Base-by-base conservation (phyloP, 37 sponge, comb jelly and placozoan genomes). In the Petrosia ficiformis region DNA sequence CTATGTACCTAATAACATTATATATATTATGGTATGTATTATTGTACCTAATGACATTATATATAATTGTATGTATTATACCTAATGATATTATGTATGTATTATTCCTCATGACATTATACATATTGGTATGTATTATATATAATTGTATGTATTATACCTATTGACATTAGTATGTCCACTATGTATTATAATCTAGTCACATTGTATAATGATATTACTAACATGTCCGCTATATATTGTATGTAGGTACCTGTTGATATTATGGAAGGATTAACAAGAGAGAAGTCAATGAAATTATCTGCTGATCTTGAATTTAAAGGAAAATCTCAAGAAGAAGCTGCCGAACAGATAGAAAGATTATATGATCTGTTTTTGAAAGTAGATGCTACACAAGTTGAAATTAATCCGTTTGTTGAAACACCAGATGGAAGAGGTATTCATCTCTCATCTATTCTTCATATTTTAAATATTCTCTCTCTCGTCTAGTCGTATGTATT, bases 351-450 rank as follows among this genome's bases (percentile, higher is more conserved):
- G 57, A 83, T 97, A 48, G 88, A 77, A 69, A 43, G 76, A 19
- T 76, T 97, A 34, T 97, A 94, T 81, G 42, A 89, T 22, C 56
- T 97, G 72, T 97, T 97, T 60, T 16, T 77, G 11, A 79, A 79
- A 10, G 90, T 92, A 41, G 95, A 97, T 80, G 99, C 99, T 22
- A 92, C 95, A 31, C 99, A 97, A 81, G 90, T 97, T 31, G 99
- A 97, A 52, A 94, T 97, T 26, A 97, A 97, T 44, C 99, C 99
- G n/a, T 81, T 97, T 42, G 99, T 90, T 60, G 87, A 92, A 72
- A 97, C 93, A 5, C 74, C 82, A 31, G 84, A 92, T 39, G 82
- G 83, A 3, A 76, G 70, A 81, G 97, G 94, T 88, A 68, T 31
- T 36, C 57, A 68, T 10, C 6, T 43, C 39, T 26, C 65, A 64